Base-by-base conservation (phyloP, 2,113 vertebrate genomes). In the Gavialis gangeticus region DNA sequence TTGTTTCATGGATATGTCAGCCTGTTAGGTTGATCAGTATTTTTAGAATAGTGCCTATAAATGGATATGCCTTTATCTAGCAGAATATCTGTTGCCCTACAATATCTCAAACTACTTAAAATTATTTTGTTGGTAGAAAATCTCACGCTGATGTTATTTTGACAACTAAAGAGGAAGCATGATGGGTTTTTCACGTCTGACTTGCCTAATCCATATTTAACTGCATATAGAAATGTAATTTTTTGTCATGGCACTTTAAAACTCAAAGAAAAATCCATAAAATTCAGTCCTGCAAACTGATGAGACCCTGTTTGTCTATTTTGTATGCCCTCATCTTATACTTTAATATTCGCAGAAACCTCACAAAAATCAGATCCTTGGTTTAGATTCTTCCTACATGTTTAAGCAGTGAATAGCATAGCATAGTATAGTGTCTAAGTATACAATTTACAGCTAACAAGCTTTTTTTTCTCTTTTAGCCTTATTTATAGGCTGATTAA, bases 91-190 rank as follows among this genome's bases (percentile, higher is more conserved):
- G 46, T 11, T 54, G 84, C 58, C 9, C 7, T 62, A 58, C 64
- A 94, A 64, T 34, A 56, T 90, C 79, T 82, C 5, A 78, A 83
- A 78, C 73, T 84, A 67, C 75, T 95, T 94, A 14, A 79, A 81
- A 63, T 89, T 46, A 71, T 8, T 78, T 16, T 4, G 0, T 56
- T 87, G 34, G 56, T 82, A 56, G 66, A 11, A 17, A 83, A 82
- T 78, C 73, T 69, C 25, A 88, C 79, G 58, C 13, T 80, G 71
- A 75, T 59, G 28, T 3, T 54, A 63, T 59, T 73, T 75, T 14
- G 16, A n/a, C 85, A 79, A 81, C 19, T 34, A 17, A 57, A 86
- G 69, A n/a, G 19, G 62, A 84, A 27, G 80, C 79, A 37, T 64
- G 25, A 6, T 14, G 34, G 46, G 37, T 22, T 73, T 76, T 73